Evolutionary conservation across 2,888 invertebrate genomes (phyloP), one percentile per base, ranked within the genome.

Genomic region (Ennomos quercinarius): DNA sequence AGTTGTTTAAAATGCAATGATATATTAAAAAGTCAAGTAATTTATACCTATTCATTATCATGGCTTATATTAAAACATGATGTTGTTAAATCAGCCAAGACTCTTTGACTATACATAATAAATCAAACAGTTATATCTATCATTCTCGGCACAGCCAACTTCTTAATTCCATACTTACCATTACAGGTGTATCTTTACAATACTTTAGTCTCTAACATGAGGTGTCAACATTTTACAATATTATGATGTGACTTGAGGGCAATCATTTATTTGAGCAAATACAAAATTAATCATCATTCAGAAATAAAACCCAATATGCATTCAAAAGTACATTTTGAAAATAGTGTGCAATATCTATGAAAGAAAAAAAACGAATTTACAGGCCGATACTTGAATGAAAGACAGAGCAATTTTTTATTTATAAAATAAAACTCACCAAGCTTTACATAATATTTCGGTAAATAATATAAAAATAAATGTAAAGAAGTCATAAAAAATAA

Each of bases 121-220:
- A 56, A 62, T 54, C 38, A 58, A 55, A 61, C 51, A 13, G 50
- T 69, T 71, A 71, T 61, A 69, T 74, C 69, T 78, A 78, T 53
- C 66, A 69, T 71, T 76, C 77, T 78, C 76, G 65, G 83, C 88
- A 88, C 88, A 88, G 88, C 88, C 88, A 86, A 81, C 76, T 78
- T 81, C 80, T 78, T 82, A 81, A 79, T 83, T 86, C 76, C 78
- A 71, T 78, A 77, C 81, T 81, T 83, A 81, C 79, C 73, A 72
- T 77, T 78, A 76, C 61, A 73, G 60, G 74, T 73, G 75, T 73
- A 70, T 71, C 67, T 67, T 67, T 74, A 75, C 77, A 80, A 80
- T 81, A 80, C 76, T 80, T 79, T 70, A 73, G 70, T 69, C 64
- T 13, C 37, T 13, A 38, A n/a, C 10, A 47, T 39, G n/a, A 38